phyloP scores from a whole-genome alignment of 2,797 vertebrate species.

The Gadopsis bispinosus region DNA sequence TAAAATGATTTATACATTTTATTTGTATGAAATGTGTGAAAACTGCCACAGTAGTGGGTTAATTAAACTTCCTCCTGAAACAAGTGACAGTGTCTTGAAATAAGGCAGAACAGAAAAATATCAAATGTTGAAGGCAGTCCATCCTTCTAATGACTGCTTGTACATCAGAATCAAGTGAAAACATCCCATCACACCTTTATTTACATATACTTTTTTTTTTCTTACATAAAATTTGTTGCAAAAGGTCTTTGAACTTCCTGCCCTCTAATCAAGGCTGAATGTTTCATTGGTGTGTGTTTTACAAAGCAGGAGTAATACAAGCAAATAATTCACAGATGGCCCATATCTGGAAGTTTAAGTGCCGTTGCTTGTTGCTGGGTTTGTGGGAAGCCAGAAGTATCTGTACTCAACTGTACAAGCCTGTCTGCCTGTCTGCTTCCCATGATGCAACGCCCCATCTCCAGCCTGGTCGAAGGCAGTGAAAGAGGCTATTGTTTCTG shows the following conservation, averaged over 20 bases:
- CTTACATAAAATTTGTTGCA: not conserved
- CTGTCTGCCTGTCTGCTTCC: slow-evolving; percentile 69
- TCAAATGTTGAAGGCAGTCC: not conserved
- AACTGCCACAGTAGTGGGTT: not conserved
- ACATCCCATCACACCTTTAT: not conserved
- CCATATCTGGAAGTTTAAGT: slow-evolving; percentile 58
- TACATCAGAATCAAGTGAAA: not conserved
- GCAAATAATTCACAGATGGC: slow-evolving; percentile 60
- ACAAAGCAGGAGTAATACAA: slow-evolving; percentile 47
- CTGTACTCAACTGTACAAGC: slow-evolving; percentile 64
- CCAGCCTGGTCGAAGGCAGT: slow-evolving; percentile 74
- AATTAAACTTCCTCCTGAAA: not conserved
- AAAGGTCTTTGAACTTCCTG: slow-evolving; percentile 21
- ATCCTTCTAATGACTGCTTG: not conserved
- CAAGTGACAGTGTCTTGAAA: not conserved
- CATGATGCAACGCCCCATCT: slow-evolving; percentile 80
- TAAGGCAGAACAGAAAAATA: not conserved
- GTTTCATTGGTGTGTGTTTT: slow-evolving; percentile 25
- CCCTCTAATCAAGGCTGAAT: slow-evolving; percentile 15
- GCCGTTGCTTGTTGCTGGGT: slow-evolving; percentile 68
- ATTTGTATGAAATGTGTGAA: not conserved
- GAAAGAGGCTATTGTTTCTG: slow-evolving; percentile 93
- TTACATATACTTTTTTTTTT: not conserved
- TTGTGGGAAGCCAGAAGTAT: slow-evolving; percentile 63
- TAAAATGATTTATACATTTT: not conserved